Evolutionary conservation across 2,113 vertebrate species (phyloP).

Genomic region (Tachysurus vachellii): DNA sequence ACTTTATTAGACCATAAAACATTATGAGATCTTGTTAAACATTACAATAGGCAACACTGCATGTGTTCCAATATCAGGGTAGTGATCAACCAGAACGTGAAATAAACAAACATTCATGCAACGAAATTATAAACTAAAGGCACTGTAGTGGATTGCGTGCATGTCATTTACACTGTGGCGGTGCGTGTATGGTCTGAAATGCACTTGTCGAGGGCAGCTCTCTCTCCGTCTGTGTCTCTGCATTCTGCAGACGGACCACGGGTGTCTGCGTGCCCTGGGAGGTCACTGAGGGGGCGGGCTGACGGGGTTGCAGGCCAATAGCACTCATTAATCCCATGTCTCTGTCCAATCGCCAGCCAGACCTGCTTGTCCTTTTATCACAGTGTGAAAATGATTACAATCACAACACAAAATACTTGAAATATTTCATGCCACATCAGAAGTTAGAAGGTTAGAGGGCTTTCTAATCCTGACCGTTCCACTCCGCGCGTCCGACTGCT

Average conservation of each 20-base stretch:
- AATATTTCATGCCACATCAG: background rate
- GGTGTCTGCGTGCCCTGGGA: slow-evolving; percentile 97
- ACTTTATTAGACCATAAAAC: background rate
- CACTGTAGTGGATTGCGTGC: background rate
- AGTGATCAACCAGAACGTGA: background rate
- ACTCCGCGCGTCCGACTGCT: slow-evolving; percentile 79
- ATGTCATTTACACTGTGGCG: slow-evolving; percentile 58
- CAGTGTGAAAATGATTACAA: background rate
- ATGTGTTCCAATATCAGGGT: background rate
- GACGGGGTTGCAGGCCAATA: slow-evolving; percentile 93
- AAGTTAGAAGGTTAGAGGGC: background rate
- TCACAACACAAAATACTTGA: background rate
- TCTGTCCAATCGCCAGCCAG: slow-evolving; percentile 90
- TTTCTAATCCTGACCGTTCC: slow-evolving; percentile 88
- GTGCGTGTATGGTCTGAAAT: slow-evolving; percentile 70
- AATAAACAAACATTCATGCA: background rate
- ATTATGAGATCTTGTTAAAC: background rate
- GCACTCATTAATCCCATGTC: slow-evolving; percentile 99
- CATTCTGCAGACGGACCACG: slow-evolving; percentile 90
- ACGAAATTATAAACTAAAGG: background rate
- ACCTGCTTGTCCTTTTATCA: slow-evolving; percentile 86
- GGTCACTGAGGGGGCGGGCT: slow-evolving; percentile 91
- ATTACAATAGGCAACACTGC: background rate
- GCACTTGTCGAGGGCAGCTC: slow-evolving; percentile 82
- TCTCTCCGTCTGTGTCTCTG: slow-evolving; percentile 94